Base-by-base conservation (phyloP, 2,888 invertebrate species). In the Athalia circularis region DNA sequence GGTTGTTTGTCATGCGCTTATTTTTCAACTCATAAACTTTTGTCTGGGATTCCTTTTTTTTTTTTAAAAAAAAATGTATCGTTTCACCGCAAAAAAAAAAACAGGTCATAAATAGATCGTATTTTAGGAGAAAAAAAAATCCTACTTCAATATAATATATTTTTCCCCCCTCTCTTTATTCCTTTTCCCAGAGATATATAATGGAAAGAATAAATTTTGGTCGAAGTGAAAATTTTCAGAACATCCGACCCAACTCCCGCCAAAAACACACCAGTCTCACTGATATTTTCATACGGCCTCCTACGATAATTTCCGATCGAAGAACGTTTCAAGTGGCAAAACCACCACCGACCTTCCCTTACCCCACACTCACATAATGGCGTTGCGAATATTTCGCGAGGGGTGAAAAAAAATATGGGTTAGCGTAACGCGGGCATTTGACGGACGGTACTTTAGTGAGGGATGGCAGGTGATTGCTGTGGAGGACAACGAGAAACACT, bases 21-120 rank as follows among this genome's bases (percentile, higher is more conserved):
- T 72, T 72, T 29, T 59, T 59, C 72, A 59, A 72, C 57, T 72
- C 72, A 72, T 72, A 72, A 72, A 72, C 57, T 59, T 72, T 59
- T 72, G 57, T 72, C 45, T 47, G 13, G 45, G 13, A n/a, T 59
- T 57, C 45, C 13, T 54, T 54, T 3, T 54, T n/a, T 54, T 4
- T 0, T 4, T 4, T 54, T 8, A 65, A 11, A 4, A 11, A 65
- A 13, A 47, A n/a, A 5, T 47, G 13, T n/a, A 45, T n/a, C 43
- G 13, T 43, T 47, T 7, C 47, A 7, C 13, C 48, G 50, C 5
- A 15, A 62, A 64, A 43, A n/a, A n/a, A 43, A 64, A 8, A 64
- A 9, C 64, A 47, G 45, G 45, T 7, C 9, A 29, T 65, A 48
- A 48, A 65, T 11, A 1, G 3, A 5, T 48, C 47, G 47, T 48